Evolutionary conservation across 2,113 vertebrate species (phyloP).

Genomic region (Atrichornis clamosus): DNA sequence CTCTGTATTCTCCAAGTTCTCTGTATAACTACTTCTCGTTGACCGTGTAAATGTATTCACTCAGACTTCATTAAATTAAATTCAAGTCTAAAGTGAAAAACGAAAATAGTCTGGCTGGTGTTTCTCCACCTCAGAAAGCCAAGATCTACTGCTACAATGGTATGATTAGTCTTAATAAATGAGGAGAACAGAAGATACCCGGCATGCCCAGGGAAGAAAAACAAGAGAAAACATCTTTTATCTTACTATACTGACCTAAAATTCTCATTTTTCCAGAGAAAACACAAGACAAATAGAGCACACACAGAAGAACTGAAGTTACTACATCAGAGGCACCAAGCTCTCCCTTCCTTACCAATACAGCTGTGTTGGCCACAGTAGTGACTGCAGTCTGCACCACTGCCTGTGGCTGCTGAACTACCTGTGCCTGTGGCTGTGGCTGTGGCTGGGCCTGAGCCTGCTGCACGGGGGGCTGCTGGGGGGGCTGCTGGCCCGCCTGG

Average conservation of each 20-base stretch:
- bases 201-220: not conserved
- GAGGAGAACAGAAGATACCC: not conserved
- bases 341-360: conserved; percentile 82
- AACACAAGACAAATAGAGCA: not conserved
- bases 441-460: conserved; percentile 73
- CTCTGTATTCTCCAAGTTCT: not conserved
- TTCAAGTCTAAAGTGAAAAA: not conserved
- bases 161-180: not conserved
- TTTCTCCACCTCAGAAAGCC: not conserved
- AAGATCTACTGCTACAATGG: not conserved
- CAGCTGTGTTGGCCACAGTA: conserved; percentile 85
- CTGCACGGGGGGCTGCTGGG: conserved; percentile 64
- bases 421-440: conserved; percentile 63
- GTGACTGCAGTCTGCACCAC: conserved; percentile 81
- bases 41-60: not conserved
- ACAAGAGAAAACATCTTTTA: not conserved
- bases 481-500: conserved; percentile 66
- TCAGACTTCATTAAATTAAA: not conserved
- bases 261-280: not conserved
- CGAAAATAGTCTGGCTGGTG: not conserved
- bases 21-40: not conserved
- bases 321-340: conserved; percentile 1
- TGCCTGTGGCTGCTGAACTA: conserved; percentile 71
- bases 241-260: not conserved
- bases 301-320: not conserved